Conservation (phyloP, 1,140 invertebrate species). For the Archegozetes longisetosus region DNA sequence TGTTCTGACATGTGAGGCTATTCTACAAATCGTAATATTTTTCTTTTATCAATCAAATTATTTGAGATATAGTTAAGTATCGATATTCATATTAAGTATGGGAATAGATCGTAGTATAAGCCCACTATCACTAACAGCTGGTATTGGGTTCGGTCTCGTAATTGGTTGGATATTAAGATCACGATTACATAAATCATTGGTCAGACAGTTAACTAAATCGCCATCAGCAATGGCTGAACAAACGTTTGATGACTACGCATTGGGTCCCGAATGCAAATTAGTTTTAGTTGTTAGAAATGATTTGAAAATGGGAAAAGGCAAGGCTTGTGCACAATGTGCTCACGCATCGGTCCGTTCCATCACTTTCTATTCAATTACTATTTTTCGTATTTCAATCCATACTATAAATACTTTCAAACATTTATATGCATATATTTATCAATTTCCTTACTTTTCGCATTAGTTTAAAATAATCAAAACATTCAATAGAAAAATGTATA, state of each 20-base stretch:
- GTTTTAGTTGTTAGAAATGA: slow-evolving; percentile 73
- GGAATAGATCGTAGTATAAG: too few species aligned
- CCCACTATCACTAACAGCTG: not conserved
- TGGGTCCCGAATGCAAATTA: slow-evolving; percentile 43
- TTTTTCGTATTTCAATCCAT: not conserved
- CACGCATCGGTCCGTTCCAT: slow-evolving; percentile 49
- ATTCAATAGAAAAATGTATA: too few species aligned
- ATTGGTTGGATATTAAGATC: not conserved
- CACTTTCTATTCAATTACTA: not conserved
- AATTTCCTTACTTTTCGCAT: too few species aligned
- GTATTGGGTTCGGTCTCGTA: slow-evolving; percentile 6
- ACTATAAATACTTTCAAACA: too few species aligned
- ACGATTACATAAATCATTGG: not conserved
- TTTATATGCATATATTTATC: too few species aligned
- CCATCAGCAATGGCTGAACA: not conserved
- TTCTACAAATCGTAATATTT: too few species aligned
- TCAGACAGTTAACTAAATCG: not conserved
- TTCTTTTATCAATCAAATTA: too few species aligned
- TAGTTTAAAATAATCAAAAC: too few species aligned
- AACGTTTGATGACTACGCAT: not conserved
- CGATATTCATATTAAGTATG: too few species aligned
- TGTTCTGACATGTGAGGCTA: too few species aligned
- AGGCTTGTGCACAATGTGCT: slow-evolving; percentile 77
- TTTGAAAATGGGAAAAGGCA: slow-evolving; percentile 85
- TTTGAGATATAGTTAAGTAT: too few species aligned